Conservation (phyloP, 2,888 invertebrate genomes). For the Oligia strigilis region DNA sequence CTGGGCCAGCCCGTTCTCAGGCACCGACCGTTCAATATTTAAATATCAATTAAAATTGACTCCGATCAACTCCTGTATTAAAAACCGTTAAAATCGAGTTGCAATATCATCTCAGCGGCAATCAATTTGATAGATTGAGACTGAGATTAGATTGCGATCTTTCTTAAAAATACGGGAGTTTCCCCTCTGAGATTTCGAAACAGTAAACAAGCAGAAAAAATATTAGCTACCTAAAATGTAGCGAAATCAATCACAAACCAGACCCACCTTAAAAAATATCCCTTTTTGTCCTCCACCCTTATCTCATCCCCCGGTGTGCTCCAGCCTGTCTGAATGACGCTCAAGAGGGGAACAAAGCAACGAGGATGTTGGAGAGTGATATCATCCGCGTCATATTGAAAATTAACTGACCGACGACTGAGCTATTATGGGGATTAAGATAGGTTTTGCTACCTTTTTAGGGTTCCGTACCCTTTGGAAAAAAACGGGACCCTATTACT, state of each 20-base stretch:
- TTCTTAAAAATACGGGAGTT: neutral
- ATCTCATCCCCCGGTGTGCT: conserved; percentile 27
- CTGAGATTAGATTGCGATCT: neutral
- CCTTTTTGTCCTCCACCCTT: neutral
- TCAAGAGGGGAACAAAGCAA: conserved; percentile 52
- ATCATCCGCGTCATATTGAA: conserved; percentile 35
- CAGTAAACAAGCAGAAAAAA: neutral
- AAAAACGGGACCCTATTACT: too few species aligned
- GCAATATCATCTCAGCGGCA: neutral
- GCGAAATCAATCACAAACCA: neutral
- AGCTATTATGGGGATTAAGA: conserved; percentile 1
- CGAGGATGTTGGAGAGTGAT: conserved; percentile 27
- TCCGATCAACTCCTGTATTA: neutral
- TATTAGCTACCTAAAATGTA: neutral
- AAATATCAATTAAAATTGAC: neutral
- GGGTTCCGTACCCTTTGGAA: too few species aligned
- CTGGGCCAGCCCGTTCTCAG: too few species aligned
- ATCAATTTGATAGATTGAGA: neutral
- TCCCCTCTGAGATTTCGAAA: neutral
- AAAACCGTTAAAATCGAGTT: neutral
- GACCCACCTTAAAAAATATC: neutral
- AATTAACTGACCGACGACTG: conserved; percentile 43
- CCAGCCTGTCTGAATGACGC: conserved; percentile 38
- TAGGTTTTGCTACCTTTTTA: neutral
- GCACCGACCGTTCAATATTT: too few species aligned